Evolutionary conservation across 2,113 vertebrate genomes (phyloP).

Genomic region (Tragelaphus imberbis): DNA sequence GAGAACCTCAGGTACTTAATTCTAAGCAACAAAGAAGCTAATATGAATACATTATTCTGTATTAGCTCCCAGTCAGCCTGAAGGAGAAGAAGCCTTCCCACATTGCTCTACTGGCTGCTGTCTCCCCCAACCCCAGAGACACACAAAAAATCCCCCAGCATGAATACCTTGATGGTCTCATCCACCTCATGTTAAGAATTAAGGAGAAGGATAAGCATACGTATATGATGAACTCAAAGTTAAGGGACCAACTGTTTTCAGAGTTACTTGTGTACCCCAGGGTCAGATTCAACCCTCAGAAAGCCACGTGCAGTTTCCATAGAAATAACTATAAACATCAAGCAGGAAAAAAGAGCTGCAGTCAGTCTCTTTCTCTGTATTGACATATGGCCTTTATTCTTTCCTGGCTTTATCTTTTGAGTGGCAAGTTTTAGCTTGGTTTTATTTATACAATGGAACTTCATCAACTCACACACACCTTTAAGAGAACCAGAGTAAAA

Average conservation of each 20-base stretch:
- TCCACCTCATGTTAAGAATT: background rate
- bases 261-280: constrained; percentile 55
- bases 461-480: constrained; percentile 52
- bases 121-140: background rate
- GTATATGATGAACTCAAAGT: constrained; percentile 40
- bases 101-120: background rate
- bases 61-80: background rate
- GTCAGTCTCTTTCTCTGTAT: constrained; percentile 55
- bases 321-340: constrained; percentile 68
- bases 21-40: background rate
- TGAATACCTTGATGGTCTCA: background rate
- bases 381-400: constrained; percentile 69
- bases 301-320: constrained; percentile 68
- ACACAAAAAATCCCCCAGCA: background rate
- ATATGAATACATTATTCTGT: background rate
- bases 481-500: constrained; percentile 43
- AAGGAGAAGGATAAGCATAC: background rate
- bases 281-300: constrained; percentile 59
- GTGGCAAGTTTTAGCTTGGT: constrained; percentile 73
- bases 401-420: constrained; percentile 55
- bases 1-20: background rate
- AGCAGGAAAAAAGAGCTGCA: constrained; percentile 26
- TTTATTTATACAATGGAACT: constrained; percentile 58
- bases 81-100: background rate
- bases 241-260: constrained; percentile 55